Base-by-base conservation (phyloP, 1,140 invertebrate species). In the Danaus melanippus region DNA sequence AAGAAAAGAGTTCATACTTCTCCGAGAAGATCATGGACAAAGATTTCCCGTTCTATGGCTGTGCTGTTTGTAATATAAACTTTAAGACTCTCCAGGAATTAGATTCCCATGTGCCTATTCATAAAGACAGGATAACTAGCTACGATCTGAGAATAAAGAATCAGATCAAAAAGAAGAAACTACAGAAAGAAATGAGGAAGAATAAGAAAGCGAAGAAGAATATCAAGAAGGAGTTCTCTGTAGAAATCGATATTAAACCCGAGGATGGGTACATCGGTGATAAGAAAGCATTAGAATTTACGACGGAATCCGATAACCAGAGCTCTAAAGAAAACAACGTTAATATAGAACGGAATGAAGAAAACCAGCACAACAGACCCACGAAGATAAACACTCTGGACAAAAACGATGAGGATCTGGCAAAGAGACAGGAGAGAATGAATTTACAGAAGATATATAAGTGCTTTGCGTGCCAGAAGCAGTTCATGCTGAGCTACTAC, bases 361-460 rank as follows among this genome's bases (percentile, higher is more conserved):
- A 43, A 8, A 60, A 57, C 12, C 52, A 50, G 42, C 42, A 47
- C 1, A 47, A 44, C 10, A 45, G 49, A 15, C 7, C 5, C 47
- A 50, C 9, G 40, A 40, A 40, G 45, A 52, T 17, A 12, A 39
- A 42, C 12, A 8, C 15, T 10, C 40, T 21, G 9, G 42, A 48
- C 32, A 56, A 50, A 41, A 49, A 39, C 11, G 11, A 15, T 8
- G 10, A 12, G 21, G 47, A 46, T n/a, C 41, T 9, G 1, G 46
- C 39, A 21, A 65, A 64, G 42, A 62, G 58, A 43, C 63, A 64
- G 32, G 62, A 67, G 8, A 50, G 60, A 40, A 32, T 56, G 40
- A 75, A 79, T 63, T 64, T 83, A 45, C 68, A 81, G 56, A 86
- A 84, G 59, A 82, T 86, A 46, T 86, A 79, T 40, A 86, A 86